phyloP scores from a whole-genome alignment of 2,888 invertebrate species.

The Stegana nigrithorax region DNA sequence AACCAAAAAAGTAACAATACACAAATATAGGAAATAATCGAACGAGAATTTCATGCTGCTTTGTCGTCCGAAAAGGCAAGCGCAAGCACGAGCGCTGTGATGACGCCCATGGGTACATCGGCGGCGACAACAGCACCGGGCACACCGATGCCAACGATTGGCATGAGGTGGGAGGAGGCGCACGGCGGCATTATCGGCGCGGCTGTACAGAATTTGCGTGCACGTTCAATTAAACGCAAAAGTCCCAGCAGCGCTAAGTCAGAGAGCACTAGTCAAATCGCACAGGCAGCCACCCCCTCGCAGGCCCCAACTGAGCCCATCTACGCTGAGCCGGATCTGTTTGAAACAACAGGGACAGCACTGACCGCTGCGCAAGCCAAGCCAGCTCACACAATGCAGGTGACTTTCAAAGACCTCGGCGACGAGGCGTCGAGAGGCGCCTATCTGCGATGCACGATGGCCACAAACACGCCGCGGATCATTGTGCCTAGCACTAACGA shows the following conservation, averaged over 20 bases:
- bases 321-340: slow-evolving; percentile 50
- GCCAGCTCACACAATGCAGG: no score
- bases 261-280: no score
- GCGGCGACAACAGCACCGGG: slow-evolving; percentile 38
- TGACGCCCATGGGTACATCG: slow-evolving; percentile 16
- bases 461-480: slow-evolving; percentile 63
- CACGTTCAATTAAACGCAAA: slow-evolving; percentile 58
- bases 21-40: slow-evolving; percentile 65
- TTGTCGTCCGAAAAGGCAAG: slow-evolving; percentile 68
- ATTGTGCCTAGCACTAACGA: slow-evolving; percentile 49
- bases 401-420: no score
- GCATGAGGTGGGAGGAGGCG: slow-evolving; percentile 55
- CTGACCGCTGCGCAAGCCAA: no score
- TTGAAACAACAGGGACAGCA: not conserved
- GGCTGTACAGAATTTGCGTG: slow-evolving; percentile 57
- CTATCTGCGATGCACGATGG: slow-evolving; percentile 53
- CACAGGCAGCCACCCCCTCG: slow-evolving; percentile 25
- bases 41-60: slow-evolving; percentile 68
- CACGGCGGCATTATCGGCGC: slow-evolving; percentile 62
- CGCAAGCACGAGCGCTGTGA: slow-evolving; percentile 41
- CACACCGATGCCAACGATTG: slow-evolving; percentile 35
- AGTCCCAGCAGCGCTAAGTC: slow-evolving; percentile 28
- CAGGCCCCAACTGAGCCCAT: slow-evolving; percentile 48
- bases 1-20: slow-evolving; percentile 40
- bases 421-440: no score